phyloP scores from a whole-genome alignment of 2,797 vertebrate genomes.

The Labroides dimidiatus region DNA sequence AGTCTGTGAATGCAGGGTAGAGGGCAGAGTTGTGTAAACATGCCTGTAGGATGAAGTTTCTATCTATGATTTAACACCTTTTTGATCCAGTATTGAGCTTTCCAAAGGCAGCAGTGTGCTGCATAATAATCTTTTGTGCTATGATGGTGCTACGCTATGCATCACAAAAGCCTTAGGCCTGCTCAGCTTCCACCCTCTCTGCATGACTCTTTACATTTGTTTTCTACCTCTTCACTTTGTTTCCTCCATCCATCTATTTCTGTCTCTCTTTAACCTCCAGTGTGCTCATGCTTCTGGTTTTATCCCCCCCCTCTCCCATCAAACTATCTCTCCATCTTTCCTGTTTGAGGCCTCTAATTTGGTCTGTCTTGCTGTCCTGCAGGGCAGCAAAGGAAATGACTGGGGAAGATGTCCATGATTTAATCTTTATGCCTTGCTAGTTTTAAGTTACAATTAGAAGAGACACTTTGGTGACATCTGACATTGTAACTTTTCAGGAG shows the following conservation, averaged over 20 bases:
- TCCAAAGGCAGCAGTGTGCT: slow-evolving; percentile 50
- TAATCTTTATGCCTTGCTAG: slow-evolving; percentile 35
- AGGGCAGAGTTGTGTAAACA: slow-evolving; percentile 53
- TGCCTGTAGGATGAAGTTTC: slow-evolving; percentile 52
- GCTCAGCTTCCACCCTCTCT: slow-evolving; percentile 28
- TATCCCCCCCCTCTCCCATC: slow-evolving; percentile 23
- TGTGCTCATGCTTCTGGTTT: slow-evolving; percentile 27
- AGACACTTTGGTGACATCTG: slow-evolving; percentile 23
- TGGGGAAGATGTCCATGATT: slow-evolving; percentile 61
- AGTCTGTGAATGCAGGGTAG: slow-evolving; percentile 11
- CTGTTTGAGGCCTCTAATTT: slow-evolving; percentile 70
- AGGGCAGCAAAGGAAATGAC: slow-evolving; percentile 64
- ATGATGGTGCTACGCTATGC: slow-evolving; percentile 29
- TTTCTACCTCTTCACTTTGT: slow-evolving; percentile 9
- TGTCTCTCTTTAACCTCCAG: slow-evolving; percentile 16
- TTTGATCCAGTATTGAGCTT: slow-evolving; percentile 61
- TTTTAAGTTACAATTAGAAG: slow-evolving; percentile 51
- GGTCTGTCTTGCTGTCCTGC: slow-evolving; percentile 51
- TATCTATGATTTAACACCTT: slow-evolving; percentile 57
- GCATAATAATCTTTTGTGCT: slow-evolving; percentile 56
- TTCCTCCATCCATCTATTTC: slow-evolving; percentile 22
- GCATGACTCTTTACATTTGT: slow-evolving; percentile 22
- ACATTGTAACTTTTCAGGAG: slow-evolving; percentile 8
- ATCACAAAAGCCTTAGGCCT: slow-evolving; percentile 51
- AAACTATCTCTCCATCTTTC: slow-evolving; percentile 63